Base-by-base conservation (phyloP, 2,888 invertebrate genomes). In the Euplexia lucipara region DNA sequence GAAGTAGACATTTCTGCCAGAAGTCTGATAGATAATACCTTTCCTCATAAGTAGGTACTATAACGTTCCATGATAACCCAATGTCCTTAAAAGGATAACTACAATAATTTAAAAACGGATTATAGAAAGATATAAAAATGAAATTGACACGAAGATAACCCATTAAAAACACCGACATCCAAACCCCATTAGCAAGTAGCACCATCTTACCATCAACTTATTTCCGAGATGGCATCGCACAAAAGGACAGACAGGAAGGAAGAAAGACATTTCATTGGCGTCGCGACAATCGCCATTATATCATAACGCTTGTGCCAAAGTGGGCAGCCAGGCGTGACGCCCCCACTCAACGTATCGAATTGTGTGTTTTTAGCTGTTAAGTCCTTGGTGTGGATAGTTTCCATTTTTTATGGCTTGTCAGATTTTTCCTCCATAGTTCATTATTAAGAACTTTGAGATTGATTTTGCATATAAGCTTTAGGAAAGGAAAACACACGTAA, bases 171-270 rank as follows among this genome's bases (percentile, higher is more conserved):
- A 53, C 34, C 32, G 54, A 77, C 73, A 79, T 51, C 70, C 51
- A 79, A 75, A 81, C 48, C 52, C 79, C 80, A 80, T 80, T 80
- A 80, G 66, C 78, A 78, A 78, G 60, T 48, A 73, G 77, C 66
- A 69, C 74, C 75, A 70, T 71, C 82, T 78, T 82, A 82, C 80
- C 79, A 81, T 71, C 78, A 80, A 75, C 83, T 82, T 80, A 80
- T 81, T 83, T 81, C 79, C 78, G 78, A 78, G 78, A 78, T 81
- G 66, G 83, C 67, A 74, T 75, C 78, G 78, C 70, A 81, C 81
- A 83, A 86, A 85, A 82, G 81, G 83, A 75, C 81, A 87, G 86
- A 87, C 88, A 91, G 92, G 92, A 92, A 92, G 92, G 91, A 92
- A 92, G 86, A 83, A 82, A 78, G 85, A 86, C 89, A 89, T 89